Evolutionary conservation across 2,113 vertebrate genomes (phyloP).

Genomic region (Oncorhynchus nerka): DNA sequence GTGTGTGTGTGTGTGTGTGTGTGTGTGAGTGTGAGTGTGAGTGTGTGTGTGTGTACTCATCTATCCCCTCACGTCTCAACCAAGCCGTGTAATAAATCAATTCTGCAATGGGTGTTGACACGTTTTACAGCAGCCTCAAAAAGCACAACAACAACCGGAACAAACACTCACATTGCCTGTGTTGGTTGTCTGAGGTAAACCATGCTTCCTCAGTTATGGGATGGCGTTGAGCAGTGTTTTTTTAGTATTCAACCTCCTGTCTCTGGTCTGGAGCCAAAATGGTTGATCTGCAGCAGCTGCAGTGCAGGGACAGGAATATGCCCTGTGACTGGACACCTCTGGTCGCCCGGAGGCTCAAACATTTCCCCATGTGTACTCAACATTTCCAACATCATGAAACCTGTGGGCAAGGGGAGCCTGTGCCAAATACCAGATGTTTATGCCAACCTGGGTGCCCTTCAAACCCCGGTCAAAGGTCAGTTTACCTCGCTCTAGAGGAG

Average conservation of each 20-base stretch:
- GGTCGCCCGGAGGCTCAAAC: not conserved
- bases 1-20: not conserved
- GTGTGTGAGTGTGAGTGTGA: no score
- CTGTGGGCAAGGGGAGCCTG: no score
- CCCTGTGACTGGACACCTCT: conserved; percentile 9
- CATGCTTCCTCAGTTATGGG: not conserved
- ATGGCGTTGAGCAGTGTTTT: not conserved
- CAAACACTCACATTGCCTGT: not conserved
- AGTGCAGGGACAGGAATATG: not conserved
- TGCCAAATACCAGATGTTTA: not conserved
- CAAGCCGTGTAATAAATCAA: conserved; percentile 43
- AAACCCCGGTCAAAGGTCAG: not conserved
- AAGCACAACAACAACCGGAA: not conserved
- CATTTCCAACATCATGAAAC: not conserved
- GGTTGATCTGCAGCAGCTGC: not conserved
- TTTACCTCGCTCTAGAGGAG: not conserved
- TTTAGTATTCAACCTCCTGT: not conserved
- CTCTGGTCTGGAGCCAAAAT: conserved; percentile 18
- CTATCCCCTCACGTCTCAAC: not conserved
- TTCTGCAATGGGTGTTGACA: conserved; percentile 26
- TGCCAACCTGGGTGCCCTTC: not conserved
- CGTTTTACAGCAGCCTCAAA: conserved; percentile 17
- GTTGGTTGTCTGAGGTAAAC: not conserved
- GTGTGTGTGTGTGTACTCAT: not conserved
- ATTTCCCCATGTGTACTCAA: not conserved